phyloP scores from a whole-genome alignment of 2,888 invertebrate genomes.

The Tetragonula carbonaria region DNA sequence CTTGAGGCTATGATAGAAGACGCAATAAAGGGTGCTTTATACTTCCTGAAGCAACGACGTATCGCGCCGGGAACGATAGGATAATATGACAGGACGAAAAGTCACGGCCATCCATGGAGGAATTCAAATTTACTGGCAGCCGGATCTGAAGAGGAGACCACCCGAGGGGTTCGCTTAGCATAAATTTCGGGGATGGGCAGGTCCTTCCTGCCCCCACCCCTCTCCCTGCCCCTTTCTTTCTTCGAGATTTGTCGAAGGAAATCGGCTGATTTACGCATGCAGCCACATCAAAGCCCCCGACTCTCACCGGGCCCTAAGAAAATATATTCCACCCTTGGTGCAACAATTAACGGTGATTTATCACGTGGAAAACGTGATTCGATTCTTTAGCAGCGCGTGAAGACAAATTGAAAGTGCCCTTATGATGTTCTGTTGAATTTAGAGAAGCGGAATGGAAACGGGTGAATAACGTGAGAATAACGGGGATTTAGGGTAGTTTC shows the following conservation, averaged over 20 bases:
- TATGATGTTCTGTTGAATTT: neutral
- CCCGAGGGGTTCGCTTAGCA: conserved; percentile 57
- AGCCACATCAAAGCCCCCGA: conserved; percentile 35
- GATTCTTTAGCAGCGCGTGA: neutral
- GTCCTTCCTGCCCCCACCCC: neutral
- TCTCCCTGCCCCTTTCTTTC: neutral
- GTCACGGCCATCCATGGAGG: conserved; percentile 54
- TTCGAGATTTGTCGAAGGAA: conserved; percentile 51
- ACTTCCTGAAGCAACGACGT: conserved; percentile 6
- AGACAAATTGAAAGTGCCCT: conserved; percentile 41
- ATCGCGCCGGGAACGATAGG: conserved; percentile 20
- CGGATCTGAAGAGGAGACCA: conserved; percentile 50
- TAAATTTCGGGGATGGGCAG: conserved; percentile 58
- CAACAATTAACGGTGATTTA: conserved; percentile 43
- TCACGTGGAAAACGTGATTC: conserved; percentile 1
- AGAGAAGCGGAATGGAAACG: too few relatives aligned
- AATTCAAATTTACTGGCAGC: conserved; percentile 51
- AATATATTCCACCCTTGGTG: conserved; percentile 35
- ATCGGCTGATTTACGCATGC: conserved; percentile 56
- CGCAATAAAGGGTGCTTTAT: conserved; percentile 34
- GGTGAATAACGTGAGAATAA: too few relatives aligned
- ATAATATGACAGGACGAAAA: conserved; percentile 32
- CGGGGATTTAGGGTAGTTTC: too few relatives aligned
- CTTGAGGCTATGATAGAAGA: conserved; percentile 17
- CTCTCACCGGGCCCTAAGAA: neutral